Conservation (phyloP, 1,140 invertebrate genomes). For the Euwallacea fornicatus region DNA sequence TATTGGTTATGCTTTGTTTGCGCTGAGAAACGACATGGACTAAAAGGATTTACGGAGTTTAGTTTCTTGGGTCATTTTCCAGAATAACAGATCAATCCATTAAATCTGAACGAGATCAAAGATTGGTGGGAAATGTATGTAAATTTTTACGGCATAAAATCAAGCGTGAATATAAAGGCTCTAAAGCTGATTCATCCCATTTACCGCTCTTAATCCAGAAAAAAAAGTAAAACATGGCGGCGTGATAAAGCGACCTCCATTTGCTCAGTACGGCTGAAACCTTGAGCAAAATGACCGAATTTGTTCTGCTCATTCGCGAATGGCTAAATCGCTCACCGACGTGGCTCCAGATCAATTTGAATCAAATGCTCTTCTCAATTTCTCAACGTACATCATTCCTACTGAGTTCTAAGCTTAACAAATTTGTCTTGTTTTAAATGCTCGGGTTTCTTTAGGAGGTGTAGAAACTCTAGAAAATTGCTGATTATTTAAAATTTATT, state of each 20-base stretch:
- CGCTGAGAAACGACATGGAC: too few relatives aligned
- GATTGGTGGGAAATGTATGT: too few relatives aligned
- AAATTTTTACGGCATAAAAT: not conserved
- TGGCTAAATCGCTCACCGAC: slow-evolving; percentile 22
- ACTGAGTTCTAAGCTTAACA: slow-evolving; percentile 2
- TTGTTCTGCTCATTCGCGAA: slow-evolving; percentile 26
- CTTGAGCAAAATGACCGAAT: slow-evolving; percentile 25
- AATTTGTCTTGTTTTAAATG: not conserved
- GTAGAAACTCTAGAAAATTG: too few relatives aligned
- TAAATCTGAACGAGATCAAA: too few relatives aligned
- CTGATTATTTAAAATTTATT: too few relatives aligned
- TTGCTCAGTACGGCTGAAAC: slow-evolving; percentile 23
- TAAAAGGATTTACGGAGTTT: too few relatives aligned
- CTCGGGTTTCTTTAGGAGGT: too few relatives aligned
- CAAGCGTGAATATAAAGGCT: slow-evolving; percentile 3
- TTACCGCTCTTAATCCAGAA: slow-evolving; percentile 21
- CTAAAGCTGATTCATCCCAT: slow-evolving; percentile 19
- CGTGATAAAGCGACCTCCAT: slow-evolving; percentile 24
- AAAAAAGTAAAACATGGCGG: slow-evolving; percentile 21
- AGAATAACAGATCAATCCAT: too few relatives aligned
- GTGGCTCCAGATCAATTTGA: slow-evolving; percentile 26
- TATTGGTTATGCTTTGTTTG: too few relatives aligned
- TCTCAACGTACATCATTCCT: slow-evolving; percentile 9
- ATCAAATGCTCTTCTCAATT: slow-evolving; percentile 15
- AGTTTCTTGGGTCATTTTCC: too few relatives aligned